Percentiles rank a stretch among this genome's conserved stretches.
Evolutionary conservation across 2,113 vertebrate species (phyloP).

Genomic region (Lutjanus erythropterus): DNA sequence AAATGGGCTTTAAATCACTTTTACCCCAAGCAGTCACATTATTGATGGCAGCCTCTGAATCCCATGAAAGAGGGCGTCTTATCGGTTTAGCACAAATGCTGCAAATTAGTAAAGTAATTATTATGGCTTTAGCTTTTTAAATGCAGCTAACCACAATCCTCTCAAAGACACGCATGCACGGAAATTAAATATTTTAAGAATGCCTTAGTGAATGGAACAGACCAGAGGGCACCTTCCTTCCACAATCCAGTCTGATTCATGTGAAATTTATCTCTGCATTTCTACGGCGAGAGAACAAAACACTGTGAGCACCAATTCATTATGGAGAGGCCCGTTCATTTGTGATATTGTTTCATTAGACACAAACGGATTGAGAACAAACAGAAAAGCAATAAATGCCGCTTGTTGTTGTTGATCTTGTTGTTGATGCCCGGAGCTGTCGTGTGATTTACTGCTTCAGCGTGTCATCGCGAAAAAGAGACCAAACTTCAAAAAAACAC

Average conservation of each 20-base stretch:
- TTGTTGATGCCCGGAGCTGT: slow-evolving; percentile 62
- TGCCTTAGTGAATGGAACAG: slow-evolving; percentile 37
- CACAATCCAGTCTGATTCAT: slow-evolving; percentile 39
- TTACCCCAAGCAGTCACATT: slow-evolving; percentile 68
- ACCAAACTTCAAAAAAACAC: slow-evolving; percentile 3
- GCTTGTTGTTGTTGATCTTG: slow-evolving; percentile 9
- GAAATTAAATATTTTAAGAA: slow-evolving; percentile 66
- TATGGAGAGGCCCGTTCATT: slow-evolving; percentile 20
- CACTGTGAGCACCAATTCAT: slow-evolving; percentile 24
- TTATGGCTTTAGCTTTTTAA: slow-evolving; percentile 70
- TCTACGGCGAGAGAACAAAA: slow-evolving; percentile 32
- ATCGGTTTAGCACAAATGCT: slow-evolving; percentile 74
- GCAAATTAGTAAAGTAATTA: slow-evolving; percentile 79
- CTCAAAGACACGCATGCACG: slow-evolving; percentile 58
- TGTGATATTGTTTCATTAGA: slow-evolving; percentile 43
- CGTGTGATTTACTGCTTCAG: slow-evolving; percentile 39
- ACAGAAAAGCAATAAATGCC: slow-evolving; percentile 32
- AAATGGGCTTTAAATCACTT: slow-evolving; percentile 83
- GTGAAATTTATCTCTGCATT: slow-evolving; percentile 49
- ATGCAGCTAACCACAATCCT: slow-evolving; percentile 57
- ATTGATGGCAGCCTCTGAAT: slow-evolving; percentile 69
- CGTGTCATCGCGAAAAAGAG: background rate
- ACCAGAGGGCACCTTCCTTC: slow-evolving; percentile 64
- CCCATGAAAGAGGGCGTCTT: slow-evolving; percentile 72
- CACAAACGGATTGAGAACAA: slow-evolving; percentile 60